Conservation (phyloP, 1,140 invertebrate species). For the Drosophila gunungcola region DNA sequence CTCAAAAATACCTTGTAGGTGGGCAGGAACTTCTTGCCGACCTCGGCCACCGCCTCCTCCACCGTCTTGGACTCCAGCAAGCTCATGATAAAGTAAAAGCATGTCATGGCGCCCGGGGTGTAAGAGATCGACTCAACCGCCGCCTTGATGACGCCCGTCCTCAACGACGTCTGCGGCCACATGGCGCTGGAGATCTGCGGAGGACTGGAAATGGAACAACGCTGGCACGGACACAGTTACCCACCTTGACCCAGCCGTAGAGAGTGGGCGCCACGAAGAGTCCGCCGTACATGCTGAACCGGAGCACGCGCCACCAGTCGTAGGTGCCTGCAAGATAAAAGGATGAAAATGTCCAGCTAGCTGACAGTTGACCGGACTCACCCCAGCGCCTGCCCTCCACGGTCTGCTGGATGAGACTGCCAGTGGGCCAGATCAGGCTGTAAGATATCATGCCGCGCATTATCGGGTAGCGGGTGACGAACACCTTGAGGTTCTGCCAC, state of each 20-base stretch:
- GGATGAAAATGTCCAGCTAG: neutral
- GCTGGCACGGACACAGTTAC: neutral
- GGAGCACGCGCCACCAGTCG: constrained; percentile 86
- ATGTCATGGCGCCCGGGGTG: constrained; percentile 91
- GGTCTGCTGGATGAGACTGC: constrained; percentile 88
- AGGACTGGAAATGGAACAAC: neutral
- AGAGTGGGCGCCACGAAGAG: constrained; percentile 90
- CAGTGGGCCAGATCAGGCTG: constrained; percentile 89
- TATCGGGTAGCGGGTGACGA: constrained; percentile 82
- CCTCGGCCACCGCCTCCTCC: constrained; percentile 89
- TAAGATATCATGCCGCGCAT: constrained; percentile 91
- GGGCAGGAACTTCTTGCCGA: constrained; percentile 91
- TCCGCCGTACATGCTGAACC: constrained; percentile 90
- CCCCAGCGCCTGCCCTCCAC: constrained; percentile 85
- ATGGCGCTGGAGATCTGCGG: constrained; percentile 85
- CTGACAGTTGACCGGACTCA: constrained; percentile 31
- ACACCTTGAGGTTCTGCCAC: constrained; percentile 67
- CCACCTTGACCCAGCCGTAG: constrained; percentile 89
- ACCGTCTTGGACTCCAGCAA: constrained; percentile 90
- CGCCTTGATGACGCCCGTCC: constrained; percentile 89
- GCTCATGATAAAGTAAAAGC: constrained; percentile 93
- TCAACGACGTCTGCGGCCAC: constrained; percentile 88
- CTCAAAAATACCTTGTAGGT: constrained; percentile 86
- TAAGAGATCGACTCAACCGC: constrained; percentile 93
- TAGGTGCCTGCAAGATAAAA: constrained; percentile 78